These are phyloP conservation scores for Eospalax fontanierii DNA, from an alignment of 2,797 vertebrate species.

Conservation along the genomic window DNA sequence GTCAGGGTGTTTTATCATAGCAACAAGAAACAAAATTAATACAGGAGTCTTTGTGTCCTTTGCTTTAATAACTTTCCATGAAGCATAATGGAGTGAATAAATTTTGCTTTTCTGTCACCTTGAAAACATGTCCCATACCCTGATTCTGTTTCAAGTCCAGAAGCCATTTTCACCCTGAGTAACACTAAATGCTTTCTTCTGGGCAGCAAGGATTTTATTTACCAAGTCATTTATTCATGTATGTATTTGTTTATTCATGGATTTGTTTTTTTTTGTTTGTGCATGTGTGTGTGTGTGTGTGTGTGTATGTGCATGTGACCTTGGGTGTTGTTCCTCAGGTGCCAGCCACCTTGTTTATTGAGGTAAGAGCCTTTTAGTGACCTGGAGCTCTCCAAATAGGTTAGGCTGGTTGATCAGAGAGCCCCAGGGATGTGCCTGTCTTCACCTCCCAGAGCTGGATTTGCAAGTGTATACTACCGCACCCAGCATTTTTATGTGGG, in stretches of 20 bases:
- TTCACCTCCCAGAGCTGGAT: not conserved
- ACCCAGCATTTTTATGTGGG: not conserved
- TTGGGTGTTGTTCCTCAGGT: not conserved
- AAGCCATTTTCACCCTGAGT: not conserved
- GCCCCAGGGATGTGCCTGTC: not conserved
- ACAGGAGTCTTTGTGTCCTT: not conserved
- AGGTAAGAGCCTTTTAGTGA: not conserved
- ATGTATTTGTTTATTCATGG: not conserved
- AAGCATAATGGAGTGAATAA: not conserved
- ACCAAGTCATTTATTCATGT: not conserved
- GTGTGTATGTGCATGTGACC: not conserved
- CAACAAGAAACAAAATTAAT: not conserved
- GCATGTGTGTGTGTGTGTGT: not conserved
- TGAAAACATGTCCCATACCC: no score
- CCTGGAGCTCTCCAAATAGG: not conserved
- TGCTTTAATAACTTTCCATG: not conserved
- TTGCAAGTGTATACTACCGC: not conserved
- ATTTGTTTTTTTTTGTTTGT: not conserved
- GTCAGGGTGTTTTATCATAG: not conserved
- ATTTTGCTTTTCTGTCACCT: not conserved
- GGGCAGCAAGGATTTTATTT: conserved; percentile 26
- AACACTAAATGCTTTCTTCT: not conserved
- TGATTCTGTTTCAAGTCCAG: conserved; percentile 18
- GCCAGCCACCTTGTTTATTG: not conserved
- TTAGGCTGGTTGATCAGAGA: not conserved